Evolutionary conservation across 2,797 vertebrate species (phyloP).

Genomic region (Platyrinchus mystaceus): DNA sequence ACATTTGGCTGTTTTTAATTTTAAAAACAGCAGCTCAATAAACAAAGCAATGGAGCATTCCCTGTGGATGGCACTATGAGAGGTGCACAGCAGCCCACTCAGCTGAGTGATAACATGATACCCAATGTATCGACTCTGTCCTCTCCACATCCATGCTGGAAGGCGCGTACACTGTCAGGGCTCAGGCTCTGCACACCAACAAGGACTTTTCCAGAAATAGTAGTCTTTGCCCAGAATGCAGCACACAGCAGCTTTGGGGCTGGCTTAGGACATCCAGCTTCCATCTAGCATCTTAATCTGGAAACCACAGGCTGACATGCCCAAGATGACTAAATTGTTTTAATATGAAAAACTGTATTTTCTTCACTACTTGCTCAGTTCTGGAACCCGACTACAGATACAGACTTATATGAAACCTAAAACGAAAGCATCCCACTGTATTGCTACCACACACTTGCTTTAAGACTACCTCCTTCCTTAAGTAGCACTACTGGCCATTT

Average conservation of each 20-base stretch:
- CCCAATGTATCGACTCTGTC: not conserved
- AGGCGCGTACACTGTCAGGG: not conserved
- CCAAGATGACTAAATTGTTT: not conserved
- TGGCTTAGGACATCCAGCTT: not conserved
- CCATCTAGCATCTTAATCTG: not conserved
- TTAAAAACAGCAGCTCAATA: conserved; percentile 42
- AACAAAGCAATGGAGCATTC: not conserved
- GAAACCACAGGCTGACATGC: not conserved
- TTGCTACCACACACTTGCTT: not conserved
- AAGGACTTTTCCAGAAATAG: not conserved
- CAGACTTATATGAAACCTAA: not conserved
- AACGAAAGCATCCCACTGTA: not conserved
- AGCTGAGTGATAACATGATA: not conserved
- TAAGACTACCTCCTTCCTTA: not conserved
- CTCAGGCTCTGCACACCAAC: not conserved
- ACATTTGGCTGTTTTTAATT: conserved; percentile 40
- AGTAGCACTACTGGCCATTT: not conserved
- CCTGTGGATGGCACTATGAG: not conserved
- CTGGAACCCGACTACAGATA: not conserved
- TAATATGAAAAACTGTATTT: not conserved
- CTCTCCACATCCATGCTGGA: not conserved
- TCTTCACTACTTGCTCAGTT: not conserved
- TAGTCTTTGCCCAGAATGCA: not conserved
- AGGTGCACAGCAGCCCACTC: not conserved
- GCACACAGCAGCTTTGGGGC: not conserved